Conservation (phyloP, 2,797 vertebrate genomes). For the Enteromius paludinosus region DNA sequence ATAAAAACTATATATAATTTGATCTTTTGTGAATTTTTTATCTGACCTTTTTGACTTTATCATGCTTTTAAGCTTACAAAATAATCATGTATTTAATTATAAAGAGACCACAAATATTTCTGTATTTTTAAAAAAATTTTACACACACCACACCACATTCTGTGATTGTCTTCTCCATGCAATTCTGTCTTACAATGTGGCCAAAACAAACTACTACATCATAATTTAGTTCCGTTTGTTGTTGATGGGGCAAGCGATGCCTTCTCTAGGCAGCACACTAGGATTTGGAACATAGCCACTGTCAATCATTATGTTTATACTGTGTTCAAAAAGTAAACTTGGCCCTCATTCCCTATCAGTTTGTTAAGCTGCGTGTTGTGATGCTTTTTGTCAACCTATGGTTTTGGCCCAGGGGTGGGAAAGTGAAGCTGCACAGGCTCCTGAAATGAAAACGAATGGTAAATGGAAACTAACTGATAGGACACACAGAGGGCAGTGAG, state of each 20-base stretch:
- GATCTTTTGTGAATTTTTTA: too few species aligned
- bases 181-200: neutral
- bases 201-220: neutral
- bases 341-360: conserved; percentile 17
- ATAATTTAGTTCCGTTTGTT: neutral
- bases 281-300: neutral
- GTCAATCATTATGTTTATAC: conserved; percentile 36
- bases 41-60: too few species aligned
- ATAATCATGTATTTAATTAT: too few species aligned
- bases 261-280: neutral
- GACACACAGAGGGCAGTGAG: conserved; percentile 19
- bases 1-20: too few species aligned
- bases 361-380: conserved; percentile 4
- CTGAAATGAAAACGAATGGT: conserved; percentile 1
- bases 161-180: neutral
- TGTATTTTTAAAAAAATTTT: too few species aligned
- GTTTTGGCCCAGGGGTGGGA: conserved; percentile 28
- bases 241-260: neutral
- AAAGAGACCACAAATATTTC: too few species aligned
- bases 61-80: too few species aligned
- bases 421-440: conserved; percentile 13
- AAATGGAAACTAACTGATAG: conserved; percentile 26
- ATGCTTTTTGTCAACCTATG: conserved; percentile 21
- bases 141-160: too few species aligned
- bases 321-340: conserved; percentile 33